Evolutionary conservation across 1,140 invertebrate species (phyloP), one percentile per base, ranked within the genome.

Genomic region (Camponotus vicinus): DNA sequence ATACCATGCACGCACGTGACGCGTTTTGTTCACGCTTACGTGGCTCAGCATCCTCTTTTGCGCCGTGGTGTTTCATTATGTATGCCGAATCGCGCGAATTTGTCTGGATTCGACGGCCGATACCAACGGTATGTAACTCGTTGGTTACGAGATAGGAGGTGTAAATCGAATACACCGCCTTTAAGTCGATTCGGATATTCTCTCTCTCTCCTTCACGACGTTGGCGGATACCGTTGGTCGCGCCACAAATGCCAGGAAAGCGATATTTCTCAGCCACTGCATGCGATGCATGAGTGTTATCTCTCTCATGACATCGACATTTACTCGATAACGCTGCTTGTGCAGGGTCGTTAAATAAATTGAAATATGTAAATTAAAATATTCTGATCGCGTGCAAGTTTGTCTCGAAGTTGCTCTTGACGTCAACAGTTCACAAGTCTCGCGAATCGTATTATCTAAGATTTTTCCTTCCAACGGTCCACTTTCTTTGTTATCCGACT

Each of bases 221-320:
- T n/a, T 13, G n/a, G 67, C 11, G 34, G 55, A 83, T 83, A 83
- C 79, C 79, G 79, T 83, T 83, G 69, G 55, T 27, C 21, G 79
- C 61, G 79, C 69, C 69, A 83, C 27, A 83, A 83, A 83, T 83
- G 13, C 79, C 57, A 32, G 42, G 27, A 83, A 75, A 73, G 42
- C 69, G 79, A 83, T 83, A 83, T 75, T 83, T 73, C 79, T 75
- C 55, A 13, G 79, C 21, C 78, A 70, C 21, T 55, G 11, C 79
- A 27, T 27, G 57, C 49, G 49, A 52, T 49, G 57, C 55, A 83
- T 27, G 75, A 55, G 55, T 83, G 18, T 75, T 83, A 83, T 83
- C 79, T 83, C 79, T 40, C 40, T 4, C 49, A 52, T 61, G 79
- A 70, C 55, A 83, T 83, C 79, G 67, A 40, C 67, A 11, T 40